Base-by-base conservation (phyloP, 23 tunicate genomes). In the Ciona savignyi region DNA sequence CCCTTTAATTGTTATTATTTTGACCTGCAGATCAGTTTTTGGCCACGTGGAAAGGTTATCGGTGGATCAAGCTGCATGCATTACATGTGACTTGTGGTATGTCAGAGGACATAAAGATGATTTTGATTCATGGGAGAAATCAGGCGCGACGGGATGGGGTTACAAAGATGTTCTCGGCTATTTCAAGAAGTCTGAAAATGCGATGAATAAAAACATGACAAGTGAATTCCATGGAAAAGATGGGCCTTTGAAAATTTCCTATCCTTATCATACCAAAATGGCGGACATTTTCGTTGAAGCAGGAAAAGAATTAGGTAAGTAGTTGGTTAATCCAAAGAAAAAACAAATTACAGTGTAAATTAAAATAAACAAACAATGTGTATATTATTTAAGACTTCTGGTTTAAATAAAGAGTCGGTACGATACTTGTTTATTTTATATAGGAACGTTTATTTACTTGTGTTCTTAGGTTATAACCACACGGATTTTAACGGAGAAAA, bases 31-130 rank as follows among this genome's bases (percentile, higher is more conserved):
- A 24, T 0, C 26, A 35, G 56, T 1, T 28, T 35, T 4, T 51
- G 70, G 65, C 89, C 84, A 4, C 42, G 77, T 33, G 89, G 89
- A 23, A 78, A 78, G 29, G 78, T 78, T 22, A 25, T 84, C 3
- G 89, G 89, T 0, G 89, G 89, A 4, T 49, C 89, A 26, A 84
- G 89, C 34, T 70, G 77, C 20, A 70, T 84, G 62, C 78, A 84
- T 48, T 33, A 63, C 65, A 78, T 84, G 89, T n/a, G n/a, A n/a
- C n/a, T n/a, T n/a, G n/a, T 29, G 51, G 1, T 84, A 81, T 64
- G 48, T 35, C 25, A 25, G 89, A 48, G 89, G 89, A 20, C 34
- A 51, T 71, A 42, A 48, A 2, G 68, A 78, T 23, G 89, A 84
- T 78, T 84, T 31, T 30, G 84, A 84, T 33, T 24, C 66, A 24